Percentiles rank a stretch among this genome's conserved stretches.
These are phyloP conservation scores for Ptychobarbus kaznakovi DNA, from an alignment of 2,797 vertebrate species.

Conservation along the genomic window DNA sequence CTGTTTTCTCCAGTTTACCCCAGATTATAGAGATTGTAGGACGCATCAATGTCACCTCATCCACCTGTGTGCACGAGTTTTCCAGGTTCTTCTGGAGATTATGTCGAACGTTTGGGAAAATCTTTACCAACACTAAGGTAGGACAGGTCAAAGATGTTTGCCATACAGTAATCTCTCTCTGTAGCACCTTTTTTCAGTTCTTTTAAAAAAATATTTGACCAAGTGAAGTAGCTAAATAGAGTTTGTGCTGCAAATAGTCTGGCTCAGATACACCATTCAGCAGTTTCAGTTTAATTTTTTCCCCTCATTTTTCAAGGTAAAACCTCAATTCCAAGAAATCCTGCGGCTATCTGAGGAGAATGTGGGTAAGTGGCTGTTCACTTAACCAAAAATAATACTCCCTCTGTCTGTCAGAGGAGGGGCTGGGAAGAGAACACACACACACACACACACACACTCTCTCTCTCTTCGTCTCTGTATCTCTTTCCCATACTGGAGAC, in stretches of 20 bases:
- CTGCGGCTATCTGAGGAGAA: slow-evolving; percentile 97
- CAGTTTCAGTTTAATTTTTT: slow-evolving; percentile 39
- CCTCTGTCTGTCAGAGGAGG: slow-evolving; percentile 39
- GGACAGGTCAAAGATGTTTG: not conserved
- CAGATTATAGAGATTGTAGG: slow-evolving; percentile 96
- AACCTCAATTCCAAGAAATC: slow-evolving; percentile 99
- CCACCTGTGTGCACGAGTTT: slow-evolving; percentile 97
- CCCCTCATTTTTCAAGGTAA: slow-evolving; percentile 81
- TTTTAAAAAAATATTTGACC: not conserved
- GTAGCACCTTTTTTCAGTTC: not conserved
- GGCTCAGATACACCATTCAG: slow-evolving; percentile 9
- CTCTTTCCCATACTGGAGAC: slow-evolving; percentile 50
- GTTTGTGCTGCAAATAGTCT: slow-evolving; percentile 29
- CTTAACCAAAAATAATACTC: slow-evolving; percentile 60
- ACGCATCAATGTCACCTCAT: slow-evolving; percentile 94
- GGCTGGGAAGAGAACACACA: slow-evolving; percentile 45
- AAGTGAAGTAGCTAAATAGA: slow-evolving; percentile 7
- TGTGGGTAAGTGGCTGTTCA: slow-evolving; percentile 84
- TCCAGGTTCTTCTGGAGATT: slow-evolving; percentile 99
- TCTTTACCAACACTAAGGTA: slow-evolving; percentile 98
- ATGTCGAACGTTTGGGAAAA: slow-evolving; percentile 97
- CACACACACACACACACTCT: slow-evolving; percentile 25
- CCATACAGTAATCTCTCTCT: not conserved
- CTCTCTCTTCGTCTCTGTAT: not conserved
- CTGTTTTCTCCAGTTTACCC: slow-evolving; percentile 78